Percentiles rank a stretch among this genome's conserved stretches.
Evolutionary conservation across 2,113 vertebrate species (phyloP).

Genomic region (Lota lota): DNA sequence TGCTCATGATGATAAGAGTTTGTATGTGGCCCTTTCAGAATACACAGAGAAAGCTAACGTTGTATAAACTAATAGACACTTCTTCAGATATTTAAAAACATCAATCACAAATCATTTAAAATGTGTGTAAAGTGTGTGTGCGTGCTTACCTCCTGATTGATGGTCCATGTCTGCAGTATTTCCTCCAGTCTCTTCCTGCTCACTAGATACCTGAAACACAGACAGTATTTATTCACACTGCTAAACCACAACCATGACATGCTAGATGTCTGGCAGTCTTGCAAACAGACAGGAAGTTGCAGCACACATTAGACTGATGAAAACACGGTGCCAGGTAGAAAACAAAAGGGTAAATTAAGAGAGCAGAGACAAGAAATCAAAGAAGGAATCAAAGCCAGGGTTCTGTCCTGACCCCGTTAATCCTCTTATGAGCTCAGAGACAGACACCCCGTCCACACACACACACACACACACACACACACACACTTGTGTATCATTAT

Average conservation of each 20-base stretch:
- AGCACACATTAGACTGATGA: neutral
- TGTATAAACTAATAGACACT: too few relatives aligned
- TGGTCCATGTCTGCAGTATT: constrained; percentile 77
- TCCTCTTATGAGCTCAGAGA: constrained; percentile 68
- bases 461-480: constrained; percentile 1
- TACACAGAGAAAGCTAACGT: too few relatives aligned
- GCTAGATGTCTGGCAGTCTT: neutral
- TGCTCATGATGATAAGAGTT: too few relatives aligned
- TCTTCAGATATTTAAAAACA: too few relatives aligned
- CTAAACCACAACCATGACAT: neutral
- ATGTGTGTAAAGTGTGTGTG: neutral
- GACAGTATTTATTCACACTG: constrained; percentile 13
- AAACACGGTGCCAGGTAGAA: neutral
- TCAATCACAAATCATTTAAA: too few relatives aligned
- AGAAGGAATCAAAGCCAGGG: neutral
- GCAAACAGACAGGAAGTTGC: neutral
- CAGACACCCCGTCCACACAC: constrained; percentile 35
- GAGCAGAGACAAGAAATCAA: neutral
- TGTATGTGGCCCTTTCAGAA: too few relatives aligned
- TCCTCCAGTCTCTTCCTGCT: constrained; percentile 63
- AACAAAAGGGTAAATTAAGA: neutral
- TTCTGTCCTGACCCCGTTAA: constrained; percentile 49
- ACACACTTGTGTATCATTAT: neutral
- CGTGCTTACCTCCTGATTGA: constrained; percentile 55
- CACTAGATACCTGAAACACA: constrained; percentile 69